Evolutionary conservation across 30 jellyfish, hydroid and myxozoan species (phyloP).

Genomic region (Morbakka virulenta): DNA sequence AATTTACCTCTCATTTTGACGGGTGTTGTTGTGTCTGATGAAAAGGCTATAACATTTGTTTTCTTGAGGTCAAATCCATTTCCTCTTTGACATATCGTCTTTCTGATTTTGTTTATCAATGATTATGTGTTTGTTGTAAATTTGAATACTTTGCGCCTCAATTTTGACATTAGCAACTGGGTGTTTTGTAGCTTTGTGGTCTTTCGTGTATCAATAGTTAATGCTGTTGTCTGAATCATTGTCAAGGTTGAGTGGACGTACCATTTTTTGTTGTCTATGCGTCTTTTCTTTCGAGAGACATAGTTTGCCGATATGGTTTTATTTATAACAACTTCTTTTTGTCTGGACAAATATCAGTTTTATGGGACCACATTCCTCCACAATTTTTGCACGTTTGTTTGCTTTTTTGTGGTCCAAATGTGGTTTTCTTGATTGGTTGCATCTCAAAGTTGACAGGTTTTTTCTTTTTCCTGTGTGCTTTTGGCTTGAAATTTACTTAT

Average conservation of each 20-base stretch:
- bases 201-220: slow-evolving; percentile 20
- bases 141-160: slow-evolving; percentile 1
- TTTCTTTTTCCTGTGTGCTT: neutral
- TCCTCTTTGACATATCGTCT: slow-evolving; percentile 2
- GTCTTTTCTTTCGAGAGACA: slow-evolving; percentile 3
- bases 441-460: neutral
- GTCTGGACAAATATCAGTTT: slow-evolving; percentile 5
- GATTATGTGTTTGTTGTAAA: slow-evolving; percentile 43
- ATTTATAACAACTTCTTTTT: neutral
- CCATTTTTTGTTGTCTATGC: neutral
- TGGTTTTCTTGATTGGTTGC: neutral
- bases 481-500: slow-evolving; percentile 25
- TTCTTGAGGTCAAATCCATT: neutral
- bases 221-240: no score
- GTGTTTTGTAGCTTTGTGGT: neutral
- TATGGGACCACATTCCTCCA: neutral
- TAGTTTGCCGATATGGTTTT: slow-evolving; percentile 15
- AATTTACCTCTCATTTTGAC: slow-evolving; percentile 34
- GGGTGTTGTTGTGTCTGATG: slow-evolving; percentile 4
- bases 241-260: no score
- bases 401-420: no score
- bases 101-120: slow-evolving; percentile 13
- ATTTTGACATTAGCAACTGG: slow-evolving; percentile 4
- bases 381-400: neutral
- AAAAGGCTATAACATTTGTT: slow-evolving; percentile 13